Evolutionary conservation across 2,113 vertebrate genomes (phyloP).

Genomic region (Suricata suricatta): DNA sequence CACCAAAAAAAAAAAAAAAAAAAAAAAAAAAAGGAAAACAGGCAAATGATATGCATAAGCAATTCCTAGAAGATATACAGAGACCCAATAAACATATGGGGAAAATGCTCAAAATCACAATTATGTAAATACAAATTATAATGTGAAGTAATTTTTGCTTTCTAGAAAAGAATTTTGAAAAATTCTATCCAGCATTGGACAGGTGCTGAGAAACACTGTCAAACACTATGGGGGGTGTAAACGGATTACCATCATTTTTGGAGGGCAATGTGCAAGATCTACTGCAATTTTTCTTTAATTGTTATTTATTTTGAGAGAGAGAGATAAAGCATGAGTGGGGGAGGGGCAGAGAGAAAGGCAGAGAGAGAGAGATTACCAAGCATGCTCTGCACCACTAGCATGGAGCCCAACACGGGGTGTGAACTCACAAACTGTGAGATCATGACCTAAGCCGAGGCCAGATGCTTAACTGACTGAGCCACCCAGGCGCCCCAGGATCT

Average conservation of each 20-base stretch:
- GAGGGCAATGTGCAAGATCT: neutral
- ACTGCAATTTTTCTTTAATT: neutral
- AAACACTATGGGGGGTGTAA: neutral
- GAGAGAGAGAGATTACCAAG: too few species aligned
- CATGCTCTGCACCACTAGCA: too few species aligned
- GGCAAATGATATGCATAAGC: neutral
- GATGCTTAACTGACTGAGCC: too few species aligned
- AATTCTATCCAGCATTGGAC: neutral
- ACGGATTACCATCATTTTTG: neutral
- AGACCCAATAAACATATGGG: neutral
- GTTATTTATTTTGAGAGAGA: too few species aligned
- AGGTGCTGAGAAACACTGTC: neutral
- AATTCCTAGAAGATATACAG: neutral
- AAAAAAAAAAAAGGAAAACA: neutral
- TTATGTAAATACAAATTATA: neutral
- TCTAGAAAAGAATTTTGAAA: neutral
- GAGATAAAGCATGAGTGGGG: too few species aligned
- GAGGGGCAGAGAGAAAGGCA: too few species aligned
- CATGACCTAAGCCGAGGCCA: too few species aligned
- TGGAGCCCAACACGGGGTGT: too few species aligned
- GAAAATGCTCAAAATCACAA: conserved; percentile 17
- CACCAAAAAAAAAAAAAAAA: neutral
- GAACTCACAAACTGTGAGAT: too few species aligned
- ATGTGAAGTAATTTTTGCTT: neutral
- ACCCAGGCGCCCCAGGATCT: neutral